Conservation (phyloP, 2,888 invertebrate genomes). For the Antheraea assamensis region DNA sequence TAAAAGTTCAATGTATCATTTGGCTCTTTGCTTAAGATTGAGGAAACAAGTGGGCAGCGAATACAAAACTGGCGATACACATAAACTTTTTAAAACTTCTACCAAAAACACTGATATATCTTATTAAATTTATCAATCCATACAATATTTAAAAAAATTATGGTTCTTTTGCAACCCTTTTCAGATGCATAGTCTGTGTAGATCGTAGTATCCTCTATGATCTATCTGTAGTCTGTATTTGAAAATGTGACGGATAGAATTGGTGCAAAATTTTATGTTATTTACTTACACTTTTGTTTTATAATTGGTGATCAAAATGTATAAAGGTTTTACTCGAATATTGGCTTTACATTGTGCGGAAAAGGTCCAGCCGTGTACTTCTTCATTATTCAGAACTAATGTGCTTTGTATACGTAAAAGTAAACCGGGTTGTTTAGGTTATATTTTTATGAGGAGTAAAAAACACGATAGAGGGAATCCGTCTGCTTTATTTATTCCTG, state of each 20-base stretch:
- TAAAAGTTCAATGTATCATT: too few species aligned
- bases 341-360: slow-evolving; percentile 64
- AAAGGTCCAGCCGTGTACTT: slow-evolving; percentile 63
- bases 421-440: slow-evolving; percentile 70
- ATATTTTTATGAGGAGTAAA: slow-evolving; percentile 76
- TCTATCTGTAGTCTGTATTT: not conserved
- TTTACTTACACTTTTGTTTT: not conserved
- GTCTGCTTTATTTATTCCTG: slow-evolving; percentile 87
- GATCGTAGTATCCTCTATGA: too few species aligned
- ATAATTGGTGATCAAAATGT: slow-evolving; percentile 56
- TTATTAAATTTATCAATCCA: too few species aligned
- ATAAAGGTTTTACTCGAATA: slow-evolving; percentile 74
- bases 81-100: too few species aligned
- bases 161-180: too few species aligned
- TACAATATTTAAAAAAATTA: too few species aligned
- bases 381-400: slow-evolving; percentile 59
- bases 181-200: too few species aligned
- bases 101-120: too few species aligned
- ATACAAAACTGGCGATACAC: too few species aligned
- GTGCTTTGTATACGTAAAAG: slow-evolving; percentile 60
- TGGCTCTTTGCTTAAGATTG: too few species aligned
- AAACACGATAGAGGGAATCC: slow-evolving; percentile 78
- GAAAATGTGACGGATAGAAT: not conserved
- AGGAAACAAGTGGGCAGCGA: too few species aligned
- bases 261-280: not conserved